Base-by-base conservation (phyloP, 2,797 vertebrate genomes). In the Meriones psammophilus region DNA sequence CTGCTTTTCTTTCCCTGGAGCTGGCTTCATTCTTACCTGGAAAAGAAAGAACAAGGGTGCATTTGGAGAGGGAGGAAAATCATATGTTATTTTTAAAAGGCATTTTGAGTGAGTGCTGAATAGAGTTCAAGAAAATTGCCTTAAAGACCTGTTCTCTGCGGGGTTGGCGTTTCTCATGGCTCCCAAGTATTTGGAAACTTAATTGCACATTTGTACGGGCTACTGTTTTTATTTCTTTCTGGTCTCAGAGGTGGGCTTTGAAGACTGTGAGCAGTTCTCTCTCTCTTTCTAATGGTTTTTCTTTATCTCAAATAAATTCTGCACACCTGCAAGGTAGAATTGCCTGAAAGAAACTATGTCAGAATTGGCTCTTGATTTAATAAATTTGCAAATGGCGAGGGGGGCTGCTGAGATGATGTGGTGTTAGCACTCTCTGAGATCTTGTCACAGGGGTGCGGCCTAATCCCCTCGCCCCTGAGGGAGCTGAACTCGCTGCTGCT, bases 181-280 rank as follows among this genome's bases (percentile, higher is more conserved):
- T 97, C 98, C 97, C 90, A 62, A 98, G 97, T 97, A 98, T 98
- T 98, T 98, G 98, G 98, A 98, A 98, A 98, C 97, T 98, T 98
- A 98, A 98, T 98, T 98, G 98, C 97, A 95, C 98, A 96, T 98
- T 98, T 98, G 98, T 97, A 98, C 87, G 78, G 98, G 98, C 98
- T 98, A 98, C 97, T 98, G 98, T 98, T 98, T 98, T 98, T 98
- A 98, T 98, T 98, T 98, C 98, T 98, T 98, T 97, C 96, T 96
- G 97, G 98, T 98, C 98, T 98, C 98, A 2, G 97, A 98, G 98
- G 98, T 98, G 98, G 98, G 97, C 98, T 98, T 98, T 98, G 98
- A 98, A 98, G 98, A 98, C 97, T 98, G 98, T 95, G 96, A 97
- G 97, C 88, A 88, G 56, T 18, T 58, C 56, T 58, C 56, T 58